Base-by-base conservation (phyloP, 2,888 invertebrate genomes). In the Trachelus iudaicus region DNA sequence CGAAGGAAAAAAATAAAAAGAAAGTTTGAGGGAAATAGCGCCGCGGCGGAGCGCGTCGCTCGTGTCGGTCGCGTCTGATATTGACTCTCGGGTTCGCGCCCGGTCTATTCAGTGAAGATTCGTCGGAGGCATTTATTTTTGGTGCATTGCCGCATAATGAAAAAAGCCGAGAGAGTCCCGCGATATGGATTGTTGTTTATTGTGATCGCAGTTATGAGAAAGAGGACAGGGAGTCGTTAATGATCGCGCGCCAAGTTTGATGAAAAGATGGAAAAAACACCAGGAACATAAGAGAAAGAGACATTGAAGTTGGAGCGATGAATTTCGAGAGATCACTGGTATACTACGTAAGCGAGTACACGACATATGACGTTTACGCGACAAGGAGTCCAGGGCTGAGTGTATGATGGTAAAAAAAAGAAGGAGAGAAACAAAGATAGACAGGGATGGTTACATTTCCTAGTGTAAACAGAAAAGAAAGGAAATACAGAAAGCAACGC, bases 31-130 rank as follows among this genome's bases (percentile, higher is more conserved):
- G 23, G 9, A 56, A 56, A 23, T 23, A 23, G 23, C 23, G 56
- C 23, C 23, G 56, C 56, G 23, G 9, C 56, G 56, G 56, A 40
- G 23, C 6, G 40, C 40, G 40, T 40, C 40, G 40, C 23, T 56
- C 9, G 9, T 23, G 23, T 23, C 56, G 56, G 69, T 77, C 73
- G 73, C 73, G 79, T 81, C 83, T 81, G 82, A 84, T 82, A 84
- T 84, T 81, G 81, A 82, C 73, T 83, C 71, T 31, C 15, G 71
- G 71, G 3, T 34, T 33, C 71, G 71, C 11, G 30, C 30, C 34
- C 13, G 11, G 31, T 71, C 11, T 3, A 3, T 34, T 23, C 15
- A 11, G 30, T 23, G 71, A 71, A 30, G 33, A 71, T 34, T 71
- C 71, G 71, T 34, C 71, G 30, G 71, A 34, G 11, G 34, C 11